Conservation (phyloP, 2,113 vertebrate genomes). For the Hylia prasina region DNA sequence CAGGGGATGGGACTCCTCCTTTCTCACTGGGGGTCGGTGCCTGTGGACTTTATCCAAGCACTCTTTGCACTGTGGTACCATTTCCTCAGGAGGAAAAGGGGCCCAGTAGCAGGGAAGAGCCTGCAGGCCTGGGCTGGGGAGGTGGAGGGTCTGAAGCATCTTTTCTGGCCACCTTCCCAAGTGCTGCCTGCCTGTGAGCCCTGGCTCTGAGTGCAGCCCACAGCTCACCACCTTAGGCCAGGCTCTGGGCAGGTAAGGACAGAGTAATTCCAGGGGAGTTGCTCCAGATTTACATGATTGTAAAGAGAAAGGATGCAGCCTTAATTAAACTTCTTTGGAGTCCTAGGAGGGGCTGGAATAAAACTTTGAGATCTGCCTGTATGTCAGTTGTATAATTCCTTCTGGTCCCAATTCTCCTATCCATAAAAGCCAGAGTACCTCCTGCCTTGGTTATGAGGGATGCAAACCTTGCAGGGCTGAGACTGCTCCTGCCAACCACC, state of each 20-base stretch:
- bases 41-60: background rate
- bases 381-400: background rate
- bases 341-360: background rate
- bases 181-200: background rate
- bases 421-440: background rate
- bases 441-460: background rate
- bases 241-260: background rate
- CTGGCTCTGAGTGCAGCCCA: background rate
- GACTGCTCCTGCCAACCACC: background rate
- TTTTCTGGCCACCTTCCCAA: background rate
- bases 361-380: background rate
- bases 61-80: background rate
- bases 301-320: background rate
- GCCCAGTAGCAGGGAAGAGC: background rate
- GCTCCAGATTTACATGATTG: background rate
- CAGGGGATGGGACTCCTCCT: background rate
- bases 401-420: background rate
- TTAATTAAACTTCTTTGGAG: background rate
- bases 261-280: background rate
- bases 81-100: background rate
- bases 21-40: background rate
- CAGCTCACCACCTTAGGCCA: background rate
- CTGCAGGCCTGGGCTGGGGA: background rate
- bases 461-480: background rate
- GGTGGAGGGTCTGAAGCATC: background rate